Percentiles rank a stretch among this genome's conserved stretches.
Conservation (phyloP, 2,113 vertebrate genomes). For the Phyllostomus discolor region DNA sequence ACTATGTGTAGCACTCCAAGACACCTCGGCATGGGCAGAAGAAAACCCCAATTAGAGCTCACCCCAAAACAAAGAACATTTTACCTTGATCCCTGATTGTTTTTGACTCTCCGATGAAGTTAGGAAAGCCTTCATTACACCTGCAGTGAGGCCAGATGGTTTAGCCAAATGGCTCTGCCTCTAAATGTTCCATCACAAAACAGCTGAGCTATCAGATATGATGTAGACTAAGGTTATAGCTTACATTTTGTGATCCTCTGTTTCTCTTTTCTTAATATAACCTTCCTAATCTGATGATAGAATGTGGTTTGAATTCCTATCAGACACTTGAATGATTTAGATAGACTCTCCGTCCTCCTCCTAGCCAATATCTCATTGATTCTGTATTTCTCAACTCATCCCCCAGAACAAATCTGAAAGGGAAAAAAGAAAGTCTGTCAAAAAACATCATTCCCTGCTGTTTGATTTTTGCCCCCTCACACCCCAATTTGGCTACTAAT, state of each 20-base stretch:
- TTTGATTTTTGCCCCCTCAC: neutral
- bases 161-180: neutral
- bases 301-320: neutral
- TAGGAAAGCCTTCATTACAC: conserved; percentile 30
- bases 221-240: neutral
- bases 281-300: conserved; percentile 8
- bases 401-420: neutral
- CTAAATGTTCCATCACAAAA: neutral
- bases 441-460: conserved; percentile 27
- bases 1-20: conserved; percentile 85
- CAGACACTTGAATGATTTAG: neutral
- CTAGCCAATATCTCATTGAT: neutral
- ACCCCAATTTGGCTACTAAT: neutral
- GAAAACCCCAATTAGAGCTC: conserved; percentile 19
- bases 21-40: neutral
- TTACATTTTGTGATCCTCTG: neutral
- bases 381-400: neutral
- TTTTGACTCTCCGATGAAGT: conserved; percentile 45
- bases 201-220: neutral
- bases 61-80: neutral
- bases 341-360: neutral
- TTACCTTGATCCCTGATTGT: conserved; percentile 10
- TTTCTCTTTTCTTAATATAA: neutral
- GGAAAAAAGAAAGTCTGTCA: neutral
- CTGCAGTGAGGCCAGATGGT: neutral